These are phyloP conservation scores for Hyperoplus immaculatus DNA, from an alignment of 2,797 vertebrate species.

Conservation along the genomic window DNA sequence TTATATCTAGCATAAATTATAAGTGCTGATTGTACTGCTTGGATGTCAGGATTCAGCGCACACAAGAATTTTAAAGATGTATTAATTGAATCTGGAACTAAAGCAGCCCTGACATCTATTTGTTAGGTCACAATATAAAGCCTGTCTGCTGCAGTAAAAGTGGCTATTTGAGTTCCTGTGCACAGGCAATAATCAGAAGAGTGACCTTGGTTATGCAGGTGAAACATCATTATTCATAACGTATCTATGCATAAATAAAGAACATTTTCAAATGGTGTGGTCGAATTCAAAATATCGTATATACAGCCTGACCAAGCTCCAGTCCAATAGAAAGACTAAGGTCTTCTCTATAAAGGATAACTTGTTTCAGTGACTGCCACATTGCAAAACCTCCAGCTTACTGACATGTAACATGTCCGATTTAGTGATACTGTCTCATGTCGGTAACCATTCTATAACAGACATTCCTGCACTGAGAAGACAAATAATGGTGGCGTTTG, in stretches of 20 bases:
- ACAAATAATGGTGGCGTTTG: background rate
- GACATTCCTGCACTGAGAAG: background rate
- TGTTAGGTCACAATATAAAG: background rate
- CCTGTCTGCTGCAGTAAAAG: background rate
- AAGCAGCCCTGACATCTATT: background rate
- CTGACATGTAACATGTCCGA: conserved; percentile 5
- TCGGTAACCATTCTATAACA: background rate
- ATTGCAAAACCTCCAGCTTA: conserved; percentile 14
- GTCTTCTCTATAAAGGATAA: conserved; percentile 1
- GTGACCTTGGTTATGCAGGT: background rate
- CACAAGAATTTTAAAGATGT: background rate
- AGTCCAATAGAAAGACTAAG: conserved; percentile 34
- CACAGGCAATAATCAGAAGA: background rate
- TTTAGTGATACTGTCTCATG: background rate
- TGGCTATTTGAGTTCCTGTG: background rate
- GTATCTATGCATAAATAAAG: too few relatives aligned
- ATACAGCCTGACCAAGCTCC: conserved; percentile 38
- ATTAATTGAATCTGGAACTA: background rate
- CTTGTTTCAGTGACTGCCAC: conserved; percentile 23
- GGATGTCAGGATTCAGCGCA: conserved; percentile 8
- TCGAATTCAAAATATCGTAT: background rate
- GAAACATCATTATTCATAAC: background rate
- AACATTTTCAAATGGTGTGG: background rate
- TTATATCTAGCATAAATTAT: conserved; percentile 5
- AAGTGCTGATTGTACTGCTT: background rate